Evolutionary conservation across 2,888 invertebrate species (phyloP).

Genomic region (Nemoura dubitans): DNA sequence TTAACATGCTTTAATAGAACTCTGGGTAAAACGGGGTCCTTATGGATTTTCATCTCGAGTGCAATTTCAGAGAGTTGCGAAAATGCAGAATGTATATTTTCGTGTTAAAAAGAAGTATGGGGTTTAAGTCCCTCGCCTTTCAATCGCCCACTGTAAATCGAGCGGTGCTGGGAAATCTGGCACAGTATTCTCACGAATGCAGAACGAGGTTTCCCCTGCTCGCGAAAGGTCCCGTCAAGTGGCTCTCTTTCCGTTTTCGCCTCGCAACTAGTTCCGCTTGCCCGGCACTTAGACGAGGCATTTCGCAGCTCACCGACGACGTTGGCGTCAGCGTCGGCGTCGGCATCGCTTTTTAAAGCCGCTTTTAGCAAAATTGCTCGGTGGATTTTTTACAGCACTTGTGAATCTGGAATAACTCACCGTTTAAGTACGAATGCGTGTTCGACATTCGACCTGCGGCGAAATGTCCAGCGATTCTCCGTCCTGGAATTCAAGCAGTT

Average conservation of each 20-base stretch:
- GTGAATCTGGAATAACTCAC: conserved; percentile 20
- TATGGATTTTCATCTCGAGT: not conserved
- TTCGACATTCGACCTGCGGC: conserved; percentile 18
- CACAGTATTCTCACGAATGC: not conserved
- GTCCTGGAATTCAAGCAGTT: not conserved
- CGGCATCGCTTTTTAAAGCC: conserved; percentile 4
- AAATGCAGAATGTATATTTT: not conserved
- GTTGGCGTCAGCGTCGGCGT: not conserved
- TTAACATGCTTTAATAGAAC: not conserved
- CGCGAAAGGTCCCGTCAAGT: not conserved
- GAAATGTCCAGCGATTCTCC: not conserved
- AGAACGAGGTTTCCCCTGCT: not conserved
- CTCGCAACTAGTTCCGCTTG: not conserved
- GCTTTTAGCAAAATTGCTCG: conserved; percentile 33
- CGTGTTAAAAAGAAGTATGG: not conserved
- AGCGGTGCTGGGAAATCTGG: not conserved
- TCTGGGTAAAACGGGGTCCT: not conserved
- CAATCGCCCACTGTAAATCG: not conserved
- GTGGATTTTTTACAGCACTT: not conserved
- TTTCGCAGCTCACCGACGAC: conserved; percentile 5
- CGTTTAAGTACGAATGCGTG: conserved; percentile 24
- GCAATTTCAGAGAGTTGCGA: not conserved
- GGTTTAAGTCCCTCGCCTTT: not conserved
- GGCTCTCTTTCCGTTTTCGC: not conserved
- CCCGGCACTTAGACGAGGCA: not conserved